Evolutionary conservation across 2,113 vertebrate genomes (phyloP), one percentile per base, ranked within the genome.

Genomic region (Hydrolagus affinis): DNA sequence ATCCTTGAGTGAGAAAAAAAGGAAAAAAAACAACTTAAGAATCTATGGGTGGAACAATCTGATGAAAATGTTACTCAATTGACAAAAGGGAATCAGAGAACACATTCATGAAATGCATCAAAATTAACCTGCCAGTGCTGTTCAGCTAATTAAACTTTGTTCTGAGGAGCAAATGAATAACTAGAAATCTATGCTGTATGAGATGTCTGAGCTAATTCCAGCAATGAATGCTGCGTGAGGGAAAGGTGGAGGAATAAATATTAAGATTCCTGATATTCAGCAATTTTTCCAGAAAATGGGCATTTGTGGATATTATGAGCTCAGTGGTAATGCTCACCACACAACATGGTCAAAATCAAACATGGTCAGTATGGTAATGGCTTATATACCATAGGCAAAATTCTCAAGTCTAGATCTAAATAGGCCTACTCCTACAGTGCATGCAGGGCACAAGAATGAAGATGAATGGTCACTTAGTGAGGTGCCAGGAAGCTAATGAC

Each of bases 1-100:
- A 90, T 99, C 97, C 97, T 99, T 91, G 76, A 92, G 91, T 87
- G 85, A 86, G 73, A 70, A 85, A 14, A 59, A 56, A 71, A 15
- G 28, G 44, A 30, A 23, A 21, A 69, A 69, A 69, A 30, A 83
- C 12, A 30, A 21, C 66, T 15, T 62, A 83, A 68, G 30, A 32
- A 32, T 19, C 30, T 66, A 80, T 23, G 64, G 60, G 28, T 64
- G 62, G 12, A 10, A 30, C 59, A 80, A 15, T 11, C 7, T 68
- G 62, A 28, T 8, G 64, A 83, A 66, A 9, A 11, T 83, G 76
- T 62, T 8, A 12, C 85, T 87, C 21, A 57, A 59, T 2, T 66
- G 21, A 8, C 85, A 70, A 19, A 44, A 62, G 17, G 12, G 25
- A 21, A 21, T 21, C 3, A 70, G 70, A 70, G 70, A 70, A 70